These are phyloP conservation scores for Acronicta aceris DNA, from an alignment of 2,888 invertebrate species.

Conservation along the genomic window DNA sequence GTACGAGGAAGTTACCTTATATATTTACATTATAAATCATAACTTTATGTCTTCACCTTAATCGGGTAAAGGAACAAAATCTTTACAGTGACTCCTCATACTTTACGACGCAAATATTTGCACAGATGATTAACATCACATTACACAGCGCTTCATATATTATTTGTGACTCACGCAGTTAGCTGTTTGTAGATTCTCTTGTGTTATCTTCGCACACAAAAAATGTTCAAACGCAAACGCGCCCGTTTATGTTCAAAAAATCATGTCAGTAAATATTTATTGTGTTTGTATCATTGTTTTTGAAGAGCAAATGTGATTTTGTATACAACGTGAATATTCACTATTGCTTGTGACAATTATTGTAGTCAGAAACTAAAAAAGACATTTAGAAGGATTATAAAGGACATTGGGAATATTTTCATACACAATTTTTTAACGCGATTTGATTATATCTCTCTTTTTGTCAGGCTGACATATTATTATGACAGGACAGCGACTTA, in stretches of 20 bases:
- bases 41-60: constrained; percentile 3
- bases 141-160: constrained; percentile 54
- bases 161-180: constrained; percentile 68
- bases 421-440: no score
- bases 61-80: constrained; percentile 31
- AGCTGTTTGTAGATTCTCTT: constrained; percentile 36
- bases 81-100: constrained; percentile 28
- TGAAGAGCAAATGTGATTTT: constrained; percentile 20
- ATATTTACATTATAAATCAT: not conserved
- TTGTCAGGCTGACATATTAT: no score
- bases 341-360: no score
- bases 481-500: no score
- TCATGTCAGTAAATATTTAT: constrained; percentile 39
- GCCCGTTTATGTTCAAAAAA: constrained; percentile 40
- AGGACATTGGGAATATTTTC: no score
- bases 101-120: constrained; percentile 63
- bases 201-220: constrained; percentile 36
- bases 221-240: constrained; percentile 38
- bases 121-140: constrained; percentile 74
- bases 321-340: constrained; percentile 19
- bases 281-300: constrained; percentile 36
- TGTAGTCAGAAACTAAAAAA: no score
- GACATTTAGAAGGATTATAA: no score
- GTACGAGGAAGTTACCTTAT: not conserved
- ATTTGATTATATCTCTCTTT: no score